Conservation (phyloP, 2,113 vertebrate genomes). For the Dromiciops gliroides region DNA sequence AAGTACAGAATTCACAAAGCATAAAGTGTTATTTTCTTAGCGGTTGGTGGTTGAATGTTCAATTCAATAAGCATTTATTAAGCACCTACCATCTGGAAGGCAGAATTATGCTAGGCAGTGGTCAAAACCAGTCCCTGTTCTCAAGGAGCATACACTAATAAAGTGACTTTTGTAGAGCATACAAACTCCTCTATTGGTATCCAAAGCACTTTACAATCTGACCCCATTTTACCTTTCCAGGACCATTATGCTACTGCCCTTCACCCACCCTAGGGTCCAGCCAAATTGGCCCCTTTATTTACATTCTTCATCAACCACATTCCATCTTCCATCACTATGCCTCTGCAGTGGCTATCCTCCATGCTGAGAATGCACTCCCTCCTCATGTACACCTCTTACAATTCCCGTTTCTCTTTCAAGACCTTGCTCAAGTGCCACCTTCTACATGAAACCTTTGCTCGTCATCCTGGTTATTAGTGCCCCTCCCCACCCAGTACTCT, state of each 20-base stretch:
- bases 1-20: not conserved
- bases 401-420: not conserved
- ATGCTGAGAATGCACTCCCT: not conserved
- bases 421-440: not conserved
- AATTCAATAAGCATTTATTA: constrained; percentile 26
- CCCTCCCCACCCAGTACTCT: not conserved
- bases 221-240: not conserved
- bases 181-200: not conserved
- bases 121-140: not conserved
- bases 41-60: not conserved
- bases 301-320: not conserved
- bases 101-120: not conserved
- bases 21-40: not conserved
- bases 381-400: not conserved
- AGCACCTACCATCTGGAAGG: not conserved
- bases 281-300: not conserved
- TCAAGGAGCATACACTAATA: not conserved
- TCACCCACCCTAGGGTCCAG: not conserved
- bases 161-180: not conserved
- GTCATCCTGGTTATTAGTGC: not conserved
- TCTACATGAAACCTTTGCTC: not conserved
- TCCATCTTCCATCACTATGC: not conserved
- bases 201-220: not conserved
- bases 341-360: not conserved
- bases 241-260: not conserved